Base-by-base conservation (phyloP, 2,888 invertebrate genomes). In the Argyresthia albistria region DNA sequence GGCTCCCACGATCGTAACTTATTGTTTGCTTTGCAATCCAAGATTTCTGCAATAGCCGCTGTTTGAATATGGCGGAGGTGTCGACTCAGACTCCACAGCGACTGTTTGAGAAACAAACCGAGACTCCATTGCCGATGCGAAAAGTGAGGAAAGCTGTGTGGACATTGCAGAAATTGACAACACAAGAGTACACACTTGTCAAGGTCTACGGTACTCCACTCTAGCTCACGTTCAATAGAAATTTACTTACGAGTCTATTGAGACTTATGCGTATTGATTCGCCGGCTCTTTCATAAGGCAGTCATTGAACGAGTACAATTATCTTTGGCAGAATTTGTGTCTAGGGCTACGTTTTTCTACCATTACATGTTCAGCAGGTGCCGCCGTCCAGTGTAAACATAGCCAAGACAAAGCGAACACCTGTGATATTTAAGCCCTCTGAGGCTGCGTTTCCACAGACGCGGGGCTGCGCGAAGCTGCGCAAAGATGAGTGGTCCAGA, bases 21-120 rank as follows among this genome's bases (percentile, higher is more conserved):
- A 81, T 83, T 84, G 83, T 86, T 84, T 78, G 76, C 69, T 66
- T 64, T 79, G 76, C 79, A 77, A 77, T 82, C 69, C 69, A 78
- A 74, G 76, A 78, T 80, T 80, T 81, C 80, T 80, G 83, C 84
- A 82, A 83, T 73, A 72, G 73, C 72, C 70, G 73, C 60, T 73
- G 73, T 83, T 82, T 75, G 65, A 82, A 78, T 83, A 84, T 64
- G 58, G 61, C 63, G 64, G 66, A 71, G 75, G 68, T 73, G 70
- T 69, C 68, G 69, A 66, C 71, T 73, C 67, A 70, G 70, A 76
- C 70, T 69, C 70, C 74, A 76, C 68, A 80, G 77, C 77, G 80
- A 73, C 77, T 72, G 69, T 76, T 81, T 80, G 73, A 77, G 80
- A 80, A 80, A 80, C 76, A 73, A 73, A 76, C 74, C 69, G 67